These are phyloP conservation scores for Hippoglossus stenolepis DNA, from an alignment of 2,113 vertebrate species.

Conservation along the genomic window DNA sequence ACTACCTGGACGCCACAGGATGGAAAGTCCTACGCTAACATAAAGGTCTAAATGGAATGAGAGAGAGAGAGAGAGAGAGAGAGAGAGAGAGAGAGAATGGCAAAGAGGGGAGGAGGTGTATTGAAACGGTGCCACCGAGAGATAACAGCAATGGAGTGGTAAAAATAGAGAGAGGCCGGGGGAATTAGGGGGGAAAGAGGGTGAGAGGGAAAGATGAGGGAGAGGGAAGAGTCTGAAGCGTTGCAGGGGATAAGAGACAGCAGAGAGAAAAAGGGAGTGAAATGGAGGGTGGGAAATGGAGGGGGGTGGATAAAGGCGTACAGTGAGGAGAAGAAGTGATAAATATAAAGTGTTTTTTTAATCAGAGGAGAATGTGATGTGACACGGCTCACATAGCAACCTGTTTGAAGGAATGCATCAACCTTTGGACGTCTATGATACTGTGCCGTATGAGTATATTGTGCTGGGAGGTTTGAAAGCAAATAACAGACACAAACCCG, in stretches of 20 bases:
- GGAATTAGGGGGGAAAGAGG: constrained; percentile 45
- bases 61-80: background rate
- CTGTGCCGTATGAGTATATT: background rate
- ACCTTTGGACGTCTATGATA: constrained; percentile 10
- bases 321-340: constrained; percentile 47
- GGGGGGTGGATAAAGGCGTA: constrained; percentile 35
- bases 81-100: constrained; percentile 24
- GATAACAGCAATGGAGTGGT: constrained; percentile 64
- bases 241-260: constrained; percentile 55
- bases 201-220: constrained; percentile 52
- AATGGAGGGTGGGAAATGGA: constrained; percentile 44
- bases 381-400: constrained; percentile 40
- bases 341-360: constrained; percentile 59
- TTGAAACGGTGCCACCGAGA: constrained; percentile 57
- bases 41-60: constrained; percentile 68
- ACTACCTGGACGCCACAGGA: constrained; percentile 70
- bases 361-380: constrained; percentile 48
- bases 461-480: background rate
- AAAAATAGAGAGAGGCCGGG: constrained; percentile 64
- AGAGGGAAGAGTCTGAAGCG: constrained; percentile 52
- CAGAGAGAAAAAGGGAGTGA: constrained; percentile 23
- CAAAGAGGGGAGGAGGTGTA: background rate
- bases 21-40: constrained; percentile 67
- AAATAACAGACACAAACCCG: constrained; percentile 15
- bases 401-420: constrained; percentile 37